A percentile compares a stretch with the other conserved stretches of the same genome.
Conservation (phyloP, 1,140 invertebrate genomes). For the Drosophila prosaltans region DNA sequence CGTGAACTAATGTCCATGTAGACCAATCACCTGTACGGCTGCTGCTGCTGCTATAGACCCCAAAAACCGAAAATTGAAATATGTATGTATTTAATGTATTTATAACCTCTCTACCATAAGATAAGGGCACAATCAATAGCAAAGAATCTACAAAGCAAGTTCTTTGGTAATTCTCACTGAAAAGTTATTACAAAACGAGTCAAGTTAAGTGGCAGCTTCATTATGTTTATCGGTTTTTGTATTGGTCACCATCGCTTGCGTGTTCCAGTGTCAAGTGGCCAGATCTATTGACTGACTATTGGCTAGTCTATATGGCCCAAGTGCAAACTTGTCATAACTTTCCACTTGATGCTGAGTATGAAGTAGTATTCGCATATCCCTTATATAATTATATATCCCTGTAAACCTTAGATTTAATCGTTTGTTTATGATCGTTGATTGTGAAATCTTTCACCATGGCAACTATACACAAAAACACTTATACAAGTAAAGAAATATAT, state of each 20-base stretch:
- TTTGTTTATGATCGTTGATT: slow-evolving; percentile 35
- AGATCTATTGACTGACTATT: background rate
- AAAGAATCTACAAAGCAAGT: slow-evolving; percentile 8
- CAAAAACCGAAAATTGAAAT: slow-evolving; percentile 34
- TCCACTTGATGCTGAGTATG: slow-evolving; percentile 21
- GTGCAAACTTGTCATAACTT: slow-evolving; percentile 25
- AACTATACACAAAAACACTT: slow-evolving; percentile 2
- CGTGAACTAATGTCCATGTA: slow-evolving; percentile 39
- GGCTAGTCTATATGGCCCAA: background rate
- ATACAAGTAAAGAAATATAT: background rate
- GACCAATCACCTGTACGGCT: slow-evolving; percentile 18
- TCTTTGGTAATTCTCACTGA: slow-evolving; percentile 19
- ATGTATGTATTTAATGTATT: slow-evolving; percentile 27
- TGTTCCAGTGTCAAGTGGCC: background rate
- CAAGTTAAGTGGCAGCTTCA: too few species aligned
- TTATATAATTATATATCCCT: background rate
- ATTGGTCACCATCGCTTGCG: background rate
- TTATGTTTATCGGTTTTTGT: background rate
- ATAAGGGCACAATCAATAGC: slow-evolving; percentile 40
- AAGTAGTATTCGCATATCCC: background rate
- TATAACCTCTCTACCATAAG: slow-evolving; percentile 11
- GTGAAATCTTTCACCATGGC: background rate
- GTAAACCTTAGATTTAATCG: slow-evolving; percentile 34
- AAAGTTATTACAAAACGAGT: background rate
- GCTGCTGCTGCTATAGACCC: slow-evolving; percentile 19